These are phyloP conservation scores for Zaprionus capensis DNA, from an alignment of 1,140 invertebrate genomes.

Conservation along the genomic window DNA sequence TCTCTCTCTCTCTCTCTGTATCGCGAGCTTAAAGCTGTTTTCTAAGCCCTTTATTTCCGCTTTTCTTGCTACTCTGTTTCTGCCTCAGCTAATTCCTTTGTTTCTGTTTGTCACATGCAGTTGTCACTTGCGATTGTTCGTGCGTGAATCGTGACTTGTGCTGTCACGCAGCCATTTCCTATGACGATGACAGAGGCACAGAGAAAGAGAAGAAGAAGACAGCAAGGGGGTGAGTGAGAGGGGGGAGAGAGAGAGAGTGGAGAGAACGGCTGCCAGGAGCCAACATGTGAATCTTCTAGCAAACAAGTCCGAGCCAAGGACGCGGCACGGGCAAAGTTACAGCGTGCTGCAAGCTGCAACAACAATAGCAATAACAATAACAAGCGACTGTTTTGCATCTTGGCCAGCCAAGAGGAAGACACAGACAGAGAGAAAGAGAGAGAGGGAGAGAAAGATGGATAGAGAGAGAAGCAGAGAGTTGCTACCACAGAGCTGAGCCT, in stretches of 20 bases:
- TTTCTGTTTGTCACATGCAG: constrained; percentile 3
- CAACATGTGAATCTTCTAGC: constrained; percentile 44
- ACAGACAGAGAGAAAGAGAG: background rate
- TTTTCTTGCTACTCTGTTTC: background rate
- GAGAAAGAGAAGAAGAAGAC: background rate
- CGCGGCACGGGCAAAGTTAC: constrained; percentile 20
- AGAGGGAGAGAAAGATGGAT: background rate
- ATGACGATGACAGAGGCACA: constrained; percentile 21
- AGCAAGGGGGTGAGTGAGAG: background rate
- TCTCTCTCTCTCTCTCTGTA: background rate
- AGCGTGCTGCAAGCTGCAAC: constrained; percentile 1
- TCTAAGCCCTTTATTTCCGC: background rate
- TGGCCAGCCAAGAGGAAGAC: constrained; percentile 8
- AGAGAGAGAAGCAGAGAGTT: background rate
- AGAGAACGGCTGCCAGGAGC: constrained; percentile 25
- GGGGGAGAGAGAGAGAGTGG: background rate
- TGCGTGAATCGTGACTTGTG: constrained; percentile 5
- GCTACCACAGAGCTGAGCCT: constrained; percentile 5
- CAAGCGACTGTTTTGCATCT: constrained; percentile 41
- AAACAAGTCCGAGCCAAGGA: constrained; percentile 33
- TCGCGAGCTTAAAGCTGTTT: background rate
- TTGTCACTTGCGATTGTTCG: constrained; percentile 9
- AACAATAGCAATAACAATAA: constrained; percentile 27
- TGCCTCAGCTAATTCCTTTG: background rate
- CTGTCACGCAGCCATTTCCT: constrained; percentile 23